These are phyloP conservation scores for Stenolophus ochropezus DNA, from an alignment of 2,888 invertebrate species.

Conservation along the genomic window DNA sequence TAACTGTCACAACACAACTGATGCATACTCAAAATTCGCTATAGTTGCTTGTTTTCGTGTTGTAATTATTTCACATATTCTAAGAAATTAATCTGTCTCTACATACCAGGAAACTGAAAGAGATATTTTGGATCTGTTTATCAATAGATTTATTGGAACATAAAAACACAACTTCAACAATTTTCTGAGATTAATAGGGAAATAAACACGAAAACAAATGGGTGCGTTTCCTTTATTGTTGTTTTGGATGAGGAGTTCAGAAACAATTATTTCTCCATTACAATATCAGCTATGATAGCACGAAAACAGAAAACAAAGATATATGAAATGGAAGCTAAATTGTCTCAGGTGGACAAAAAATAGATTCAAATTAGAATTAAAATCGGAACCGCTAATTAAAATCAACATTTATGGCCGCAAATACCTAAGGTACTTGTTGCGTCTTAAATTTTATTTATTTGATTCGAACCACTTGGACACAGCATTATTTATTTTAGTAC, in stretches of 20 bases:
- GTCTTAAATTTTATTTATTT: too few relatives aligned
- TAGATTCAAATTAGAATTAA: too few relatives aligned
- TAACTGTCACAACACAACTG: background rate
- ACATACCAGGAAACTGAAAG: background rate
- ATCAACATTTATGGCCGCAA: too few relatives aligned
- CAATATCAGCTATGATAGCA: background rate
- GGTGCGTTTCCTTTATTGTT: background rate
- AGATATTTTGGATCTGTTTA: background rate
- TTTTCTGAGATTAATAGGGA: background rate
- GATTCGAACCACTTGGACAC: too few relatives aligned
- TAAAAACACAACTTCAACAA: background rate
- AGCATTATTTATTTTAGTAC: too few relatives aligned
- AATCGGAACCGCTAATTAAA: too few relatives aligned
- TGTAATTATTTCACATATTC: background rate
- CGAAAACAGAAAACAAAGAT: background rate
- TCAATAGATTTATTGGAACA: background rate
- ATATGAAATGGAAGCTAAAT: too few relatives aligned
- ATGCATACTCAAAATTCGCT: background rate
- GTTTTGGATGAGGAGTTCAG: background rate
- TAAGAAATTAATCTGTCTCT: background rate
- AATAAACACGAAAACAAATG: background rate
- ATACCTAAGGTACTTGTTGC: too few relatives aligned
- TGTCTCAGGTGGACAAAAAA: too few relatives aligned
- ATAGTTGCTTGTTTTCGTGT: background rate
- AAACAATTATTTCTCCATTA: background rate